These are phyloP conservation scores for Sebastes wilsoni DNA, from an alignment of 2,797 vertebrate species.

Conservation along the genomic window DNA sequence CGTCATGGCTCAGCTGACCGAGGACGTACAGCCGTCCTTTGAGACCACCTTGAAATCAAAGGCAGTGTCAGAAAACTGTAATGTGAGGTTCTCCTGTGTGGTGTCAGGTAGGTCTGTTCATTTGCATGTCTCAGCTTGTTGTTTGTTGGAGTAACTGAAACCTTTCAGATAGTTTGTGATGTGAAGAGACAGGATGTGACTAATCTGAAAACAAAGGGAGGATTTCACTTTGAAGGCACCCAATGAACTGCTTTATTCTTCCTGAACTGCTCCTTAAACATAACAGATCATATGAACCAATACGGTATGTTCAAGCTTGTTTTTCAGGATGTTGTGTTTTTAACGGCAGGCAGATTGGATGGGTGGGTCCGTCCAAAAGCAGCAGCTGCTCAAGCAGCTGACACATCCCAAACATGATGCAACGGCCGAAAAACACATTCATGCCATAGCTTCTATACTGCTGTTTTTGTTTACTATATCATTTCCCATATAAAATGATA, in stretches of 20 bases:
- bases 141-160: constrained; percentile 15
- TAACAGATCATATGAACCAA: background rate
- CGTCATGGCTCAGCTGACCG: constrained; percentile 97
- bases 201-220: constrained; percentile 29
- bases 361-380: background rate
- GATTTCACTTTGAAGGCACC: background rate
- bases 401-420: constrained; percentile 42
- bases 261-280: background rate
- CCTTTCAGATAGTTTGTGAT: background rate
- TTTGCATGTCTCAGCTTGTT: background rate
- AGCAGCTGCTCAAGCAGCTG: constrained; percentile 26
- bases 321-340: constrained; percentile 7
- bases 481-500: background rate
- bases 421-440: constrained; percentile 33
- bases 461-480: background rate
- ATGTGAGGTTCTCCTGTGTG: constrained; percentile 94
- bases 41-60: constrained; percentile 95
- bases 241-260: background rate
- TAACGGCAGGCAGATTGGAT: background rate
- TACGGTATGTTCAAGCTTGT: background rate
- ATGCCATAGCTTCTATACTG: background rate
- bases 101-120: constrained; percentile 88
- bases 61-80: constrained; percentile 93
- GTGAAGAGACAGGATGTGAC: constrained; percentile 35
- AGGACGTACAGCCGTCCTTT: constrained; percentile 95